Base-by-base conservation (phyloP, 1,140 invertebrate genomes). In the Panulirus ornatus region DNA sequence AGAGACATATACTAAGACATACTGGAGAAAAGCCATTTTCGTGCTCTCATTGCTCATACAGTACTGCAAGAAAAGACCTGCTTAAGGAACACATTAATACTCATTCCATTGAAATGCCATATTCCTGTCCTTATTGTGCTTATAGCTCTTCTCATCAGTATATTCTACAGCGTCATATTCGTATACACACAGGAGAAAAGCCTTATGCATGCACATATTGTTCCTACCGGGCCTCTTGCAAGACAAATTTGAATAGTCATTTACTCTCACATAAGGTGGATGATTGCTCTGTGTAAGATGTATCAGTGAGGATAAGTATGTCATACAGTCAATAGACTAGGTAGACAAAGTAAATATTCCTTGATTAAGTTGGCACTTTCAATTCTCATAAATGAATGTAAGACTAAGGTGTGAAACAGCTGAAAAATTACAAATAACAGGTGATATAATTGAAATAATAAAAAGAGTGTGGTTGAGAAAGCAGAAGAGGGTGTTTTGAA, bases 11-110 rank as follows among this genome's bases (percentile, higher is more conserved):
- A 36, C 30, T 81, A 51, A 58, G 78, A 81, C 78, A 81, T 34
- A 81, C 78, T 22, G 78, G 78, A 58, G 78, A 81, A 54, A 81
- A 58, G 78, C 78, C 78, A 51, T 81, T 81, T 81, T 36, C 78
- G 5, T 81, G 78, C 78, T 47, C 78, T 14, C 78, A 81, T 54
- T 81, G 78, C 47, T 81, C 78, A 0, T 81, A 81, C 30, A 81
- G 78, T 22, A 81, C 78, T 30, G 47, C 78, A 30, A 58, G 78
- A 19, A 81, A 81, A 81, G 78, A 81, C 44, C 38, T 81, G 44
- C 27, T 81, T 2, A 81, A 81, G 42, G 78, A 81, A 58, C 78
- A 81, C 16, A 58, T 81, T 36, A 81, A 81, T 36, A 58, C 78
- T 81, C 78, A 81, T 54, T 36, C 16, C 19, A 58, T 81, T 54